phyloP scores from a whole-genome alignment of 1,140 invertebrate species.

The Drosophila hydei region DNA sequence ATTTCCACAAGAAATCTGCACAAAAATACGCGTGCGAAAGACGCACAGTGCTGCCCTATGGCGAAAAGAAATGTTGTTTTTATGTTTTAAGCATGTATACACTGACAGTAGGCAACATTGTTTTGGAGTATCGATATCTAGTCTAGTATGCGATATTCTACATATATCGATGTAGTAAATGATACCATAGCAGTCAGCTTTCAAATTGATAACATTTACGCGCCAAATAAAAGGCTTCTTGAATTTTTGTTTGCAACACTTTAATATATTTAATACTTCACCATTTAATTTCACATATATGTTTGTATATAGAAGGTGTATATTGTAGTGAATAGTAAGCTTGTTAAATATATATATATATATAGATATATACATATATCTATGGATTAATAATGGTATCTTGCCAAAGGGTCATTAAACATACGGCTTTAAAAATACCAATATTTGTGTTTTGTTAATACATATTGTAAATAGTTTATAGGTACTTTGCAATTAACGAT shows the following conservation, averaged over 20 bases:
- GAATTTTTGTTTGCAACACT: constrained; percentile 50
- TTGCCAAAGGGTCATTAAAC: constrained; percentile 59
- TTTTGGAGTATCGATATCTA: constrained; percentile 14
- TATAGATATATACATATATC: constrained; percentile 36
- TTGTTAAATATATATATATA: constrained; percentile 48
- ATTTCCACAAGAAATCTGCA: constrained; percentile 68
- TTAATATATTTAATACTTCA: constrained; percentile 73
- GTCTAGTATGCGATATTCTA: background rate
- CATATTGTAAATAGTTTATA: constrained; percentile 50
- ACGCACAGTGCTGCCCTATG: constrained; percentile 48
- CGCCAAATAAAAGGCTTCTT: constrained; percentile 18
- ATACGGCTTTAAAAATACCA: constrained; percentile 60
- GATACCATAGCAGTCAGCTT: constrained; percentile 6
- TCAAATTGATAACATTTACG: background rate
- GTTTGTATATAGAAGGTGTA: constrained; percentile 67
- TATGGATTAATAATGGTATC: constrained; percentile 63
- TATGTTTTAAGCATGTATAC: constrained; percentile 8
- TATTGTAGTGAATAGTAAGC: constrained; percentile 57
- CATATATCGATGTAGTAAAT: background rate
- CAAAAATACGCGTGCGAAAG: constrained; percentile 74
- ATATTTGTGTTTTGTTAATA: constrained; percentile 32
- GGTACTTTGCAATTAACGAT: constrained; percentile 73
- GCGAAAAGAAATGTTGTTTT: constrained; percentile 56
- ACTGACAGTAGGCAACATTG: constrained; percentile 24
- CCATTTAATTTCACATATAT: constrained; percentile 72